phyloP scores from a whole-genome alignment of 2,797 vertebrate species.

The Sphenopsis melanotis region DNA sequence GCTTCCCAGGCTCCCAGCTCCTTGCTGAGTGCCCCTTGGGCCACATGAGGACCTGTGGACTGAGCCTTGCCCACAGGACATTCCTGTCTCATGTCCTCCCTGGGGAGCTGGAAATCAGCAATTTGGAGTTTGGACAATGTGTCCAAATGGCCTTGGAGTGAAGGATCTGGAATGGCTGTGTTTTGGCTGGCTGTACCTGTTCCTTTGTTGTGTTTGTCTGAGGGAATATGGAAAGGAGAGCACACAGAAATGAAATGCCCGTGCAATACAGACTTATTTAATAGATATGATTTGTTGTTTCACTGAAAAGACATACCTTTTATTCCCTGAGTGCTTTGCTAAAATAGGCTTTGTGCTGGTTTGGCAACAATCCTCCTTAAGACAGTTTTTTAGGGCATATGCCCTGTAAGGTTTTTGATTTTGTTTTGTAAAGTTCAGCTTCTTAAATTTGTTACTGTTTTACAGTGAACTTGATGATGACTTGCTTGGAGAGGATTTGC shows the following conservation, averaged over 20 bases:
- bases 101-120: neutral
- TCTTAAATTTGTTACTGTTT: conserved; percentile 6
- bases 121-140: neutral
- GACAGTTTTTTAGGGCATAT: neutral
- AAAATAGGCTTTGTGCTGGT: neutral
- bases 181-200: neutral
- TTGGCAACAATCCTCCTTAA: rapidly evolving
- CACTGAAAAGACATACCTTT: neutral
- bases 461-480: conserved; percentile 94
- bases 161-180: neutral
- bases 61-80: neutral
- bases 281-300: neutral
- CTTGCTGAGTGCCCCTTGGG: neutral
- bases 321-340: neutral
- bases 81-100: neutral
- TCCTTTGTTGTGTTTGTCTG: neutral
- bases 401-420: neutral
- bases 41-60: rapidly evolving
- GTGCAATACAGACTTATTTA: neutral
- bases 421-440: neutral
- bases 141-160: too few species aligned
- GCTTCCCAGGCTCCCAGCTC: neutral
- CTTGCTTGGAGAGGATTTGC: conserved; percentile 91
- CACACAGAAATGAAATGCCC: neutral
- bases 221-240: neutral